Evolutionary conservation across 2,888 invertebrate species (phyloP).

Genomic region (Homarus gammarus): DNA sequence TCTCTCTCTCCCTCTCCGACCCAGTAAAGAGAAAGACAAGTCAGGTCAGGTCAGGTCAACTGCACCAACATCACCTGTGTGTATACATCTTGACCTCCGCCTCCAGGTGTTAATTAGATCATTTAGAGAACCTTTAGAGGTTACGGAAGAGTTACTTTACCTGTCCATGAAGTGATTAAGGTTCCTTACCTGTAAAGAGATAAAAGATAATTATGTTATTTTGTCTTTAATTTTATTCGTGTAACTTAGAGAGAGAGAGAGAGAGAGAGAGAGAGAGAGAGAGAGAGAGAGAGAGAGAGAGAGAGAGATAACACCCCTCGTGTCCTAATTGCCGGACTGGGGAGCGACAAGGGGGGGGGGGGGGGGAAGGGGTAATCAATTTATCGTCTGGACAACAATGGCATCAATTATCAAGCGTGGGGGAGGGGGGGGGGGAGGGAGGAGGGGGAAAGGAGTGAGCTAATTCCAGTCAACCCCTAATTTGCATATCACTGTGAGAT

Average conservation of each 20-base stretch:
- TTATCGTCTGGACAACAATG: background rate
- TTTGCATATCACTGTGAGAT: background rate
- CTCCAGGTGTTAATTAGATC: too few species aligned
- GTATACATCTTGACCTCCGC: too few species aligned
- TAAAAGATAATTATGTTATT: too few species aligned
- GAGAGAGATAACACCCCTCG: background rate
- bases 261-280: background rate
- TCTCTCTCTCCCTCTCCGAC: background rate
- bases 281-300: conserved; percentile 9
- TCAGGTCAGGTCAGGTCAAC: background rate
- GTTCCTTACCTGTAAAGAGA: too few species aligned
- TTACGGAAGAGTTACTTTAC: too few species aligned
- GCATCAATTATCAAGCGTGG: background rate
- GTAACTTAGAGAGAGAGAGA: background rate
- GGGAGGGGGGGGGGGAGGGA: background rate
- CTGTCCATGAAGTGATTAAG: too few species aligned
- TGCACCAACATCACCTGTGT: too few species aligned
- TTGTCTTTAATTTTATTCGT: too few species aligned
- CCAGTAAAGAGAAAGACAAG: too few species aligned
- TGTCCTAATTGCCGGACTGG: background rate
- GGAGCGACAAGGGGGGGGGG: background rate
- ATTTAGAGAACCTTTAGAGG: too few species aligned
- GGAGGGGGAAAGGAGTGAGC: background rate
- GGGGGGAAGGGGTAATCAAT: too few species aligned
- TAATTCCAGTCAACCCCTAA: background rate